phyloP scores from a whole-genome alignment of 2,888 invertebrate genomes.

The Andrena haemorrhoa region DNA sequence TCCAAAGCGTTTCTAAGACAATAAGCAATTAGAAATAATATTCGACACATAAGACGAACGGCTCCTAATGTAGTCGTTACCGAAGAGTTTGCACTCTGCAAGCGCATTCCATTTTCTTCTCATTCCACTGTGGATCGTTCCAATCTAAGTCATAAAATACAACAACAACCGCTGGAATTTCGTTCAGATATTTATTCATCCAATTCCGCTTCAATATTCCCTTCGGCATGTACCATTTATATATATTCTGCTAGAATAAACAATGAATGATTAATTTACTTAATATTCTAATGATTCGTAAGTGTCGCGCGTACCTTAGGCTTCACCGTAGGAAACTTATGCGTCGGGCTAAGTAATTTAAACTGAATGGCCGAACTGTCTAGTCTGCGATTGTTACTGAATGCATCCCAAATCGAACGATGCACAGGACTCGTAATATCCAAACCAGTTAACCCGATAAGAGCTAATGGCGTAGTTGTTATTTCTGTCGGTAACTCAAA shows the following conservation, averaged over 20 bases:
- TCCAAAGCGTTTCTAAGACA: slow-evolving; percentile 88
- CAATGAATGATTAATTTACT: background rate
- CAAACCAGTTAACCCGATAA: slow-evolving; percentile 95
- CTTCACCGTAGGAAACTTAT: slow-evolving; percentile 95
- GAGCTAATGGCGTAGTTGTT: slow-evolving; percentile 92
- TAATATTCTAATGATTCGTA: background rate
- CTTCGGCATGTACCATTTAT: slow-evolving; percentile 98
- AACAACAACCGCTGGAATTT: slow-evolving; percentile 96
- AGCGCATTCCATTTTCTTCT: slow-evolving; percentile 97
- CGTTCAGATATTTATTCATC: slow-evolving; percentile 96
- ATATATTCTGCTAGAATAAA: slow-evolving; percentile 90
- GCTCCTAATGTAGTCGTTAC: slow-evolving; percentile 78
- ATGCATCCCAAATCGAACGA: slow-evolving; percentile 97
- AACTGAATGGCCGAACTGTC: slow-evolving; percentile 94
- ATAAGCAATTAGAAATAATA: background rate
- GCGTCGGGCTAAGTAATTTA: slow-evolving; percentile 92
- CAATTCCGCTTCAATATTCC: slow-evolving; percentile 97
- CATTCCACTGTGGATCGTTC: slow-evolving; percentile 97
- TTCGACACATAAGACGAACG: background rate
- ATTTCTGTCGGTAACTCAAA: slow-evolving; percentile 93
- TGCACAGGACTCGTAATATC: slow-evolving; percentile 95
- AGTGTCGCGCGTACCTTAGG: slow-evolving; percentile 86
- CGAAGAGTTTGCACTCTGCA: slow-evolving; percentile 93
- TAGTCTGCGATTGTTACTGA: slow-evolving; percentile 92
- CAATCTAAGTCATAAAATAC: slow-evolving; percentile 99